Evolutionary conservation across 2,113 vertebrate species (phyloP), one percentile per base, ranked within the genome.

Genomic region (Engystomops pustulosus): DNA sequence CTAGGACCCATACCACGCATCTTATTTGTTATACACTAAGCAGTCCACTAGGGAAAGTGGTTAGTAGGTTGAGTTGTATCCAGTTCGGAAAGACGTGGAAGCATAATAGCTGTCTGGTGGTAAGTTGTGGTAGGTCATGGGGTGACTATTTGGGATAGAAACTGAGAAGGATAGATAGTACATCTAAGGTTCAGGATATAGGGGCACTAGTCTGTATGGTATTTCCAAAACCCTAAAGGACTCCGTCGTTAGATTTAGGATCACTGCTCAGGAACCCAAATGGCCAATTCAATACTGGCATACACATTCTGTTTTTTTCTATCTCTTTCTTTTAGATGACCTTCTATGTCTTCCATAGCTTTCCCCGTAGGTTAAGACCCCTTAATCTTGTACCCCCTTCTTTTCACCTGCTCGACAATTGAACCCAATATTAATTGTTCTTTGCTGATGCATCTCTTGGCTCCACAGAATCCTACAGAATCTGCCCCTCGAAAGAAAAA

Each of bases 401-500:
- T 11, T n/a, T n/a, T n/a, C n/a, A n/a, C n/a, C n/a, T n/a, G n/a
- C n/a, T n/a, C n/a, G n/a, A n/a, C n/a, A n/a, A 17, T 20, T 70
- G 47, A n/a, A 12, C 38, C 25, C 60, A 18, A 23, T 44, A 18
- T 4, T 32, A 25, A 41, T 34, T 25, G n/a, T 30, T 78, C 23
- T 53, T 70, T 70, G 17, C 25, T 84, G 45, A 51, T 44, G 62
- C 58, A 27, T 65, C 14, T 75, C 44, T 80, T 44, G 44, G 41
- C 70, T 44, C 49, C 0, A 34, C 79, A 69, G 60, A 58, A 14
- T 15, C 6, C 18, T 20, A 36, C 20, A 8, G 65, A 79, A 58
- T 49, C 72, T 84, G 30, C 36, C 45, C 72, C 58, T 69, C 78
- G 87, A 89, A 86, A 67, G 62, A 67, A 91, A 89, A 94, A 93